Percentiles rank a stretch among this genome's conserved stretches.
phyloP scores from a whole-genome alignment of 1,140 invertebrate species.

The Drosophila varians region DNA sequence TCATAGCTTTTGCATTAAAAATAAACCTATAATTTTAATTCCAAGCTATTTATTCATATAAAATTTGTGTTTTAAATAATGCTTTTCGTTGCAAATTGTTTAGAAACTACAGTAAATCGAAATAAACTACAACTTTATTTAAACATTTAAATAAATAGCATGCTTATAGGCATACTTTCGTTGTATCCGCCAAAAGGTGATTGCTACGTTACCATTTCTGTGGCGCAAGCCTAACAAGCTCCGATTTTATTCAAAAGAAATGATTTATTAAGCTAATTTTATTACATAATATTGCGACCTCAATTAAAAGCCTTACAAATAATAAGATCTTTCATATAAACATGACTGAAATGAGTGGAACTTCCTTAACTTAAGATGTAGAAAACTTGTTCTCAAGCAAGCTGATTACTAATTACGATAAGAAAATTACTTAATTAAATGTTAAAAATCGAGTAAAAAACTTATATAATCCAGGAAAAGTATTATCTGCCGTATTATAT shows the following conservation, averaged over 20 bases:
- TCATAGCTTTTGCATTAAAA: not conserved
- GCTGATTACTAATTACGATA: not conserved
- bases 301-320: not conserved
- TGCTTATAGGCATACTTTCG: not conserved
- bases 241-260: not conserved
- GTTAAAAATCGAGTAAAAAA: not conserved
- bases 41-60: not conserved
- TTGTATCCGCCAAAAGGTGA: not conserved
- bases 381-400: constrained; percentile 17
- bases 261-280: not conserved
- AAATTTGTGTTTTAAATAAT: too few species aligned
- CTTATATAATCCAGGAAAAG: not conserved
- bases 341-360: not conserved
- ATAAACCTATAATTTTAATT: not conserved
- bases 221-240: not conserved
- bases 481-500: not conserved
- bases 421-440: constrained; percentile 9
- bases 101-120: not conserved
- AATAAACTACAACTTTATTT: not conserved
- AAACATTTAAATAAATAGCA: not conserved
- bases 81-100: too few species aligned
- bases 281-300: constrained; percentile 14
- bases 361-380: not conserved
- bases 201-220: not conserved
- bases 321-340: not conserved